phyloP scores from a whole-genome alignment of 2,113 vertebrate species.

The Lethenteron camtschaticum region DNA sequence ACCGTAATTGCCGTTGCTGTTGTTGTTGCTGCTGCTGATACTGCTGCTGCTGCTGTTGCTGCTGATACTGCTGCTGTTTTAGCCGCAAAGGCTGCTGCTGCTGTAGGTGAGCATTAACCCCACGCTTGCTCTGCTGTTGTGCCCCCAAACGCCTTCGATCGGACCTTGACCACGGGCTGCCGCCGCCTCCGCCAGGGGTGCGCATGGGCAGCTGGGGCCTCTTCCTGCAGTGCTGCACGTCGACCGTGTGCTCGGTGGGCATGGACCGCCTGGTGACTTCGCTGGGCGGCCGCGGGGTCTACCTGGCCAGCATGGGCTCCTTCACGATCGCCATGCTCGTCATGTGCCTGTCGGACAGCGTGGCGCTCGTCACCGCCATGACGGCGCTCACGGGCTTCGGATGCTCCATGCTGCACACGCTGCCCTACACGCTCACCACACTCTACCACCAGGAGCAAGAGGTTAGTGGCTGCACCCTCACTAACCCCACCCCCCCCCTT shows the following conservation, averaged over 20 bases:
- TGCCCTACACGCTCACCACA: slow-evolving; percentile 47
- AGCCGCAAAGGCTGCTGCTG: too few species aligned
- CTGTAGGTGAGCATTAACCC: too few species aligned
- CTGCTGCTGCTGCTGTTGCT: too few species aligned
- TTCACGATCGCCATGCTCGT: slow-evolving; percentile 30
- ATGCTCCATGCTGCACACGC: slow-evolving; percentile 46
- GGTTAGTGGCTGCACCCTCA: slow-evolving; percentile 17
- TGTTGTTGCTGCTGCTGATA: too few species aligned
- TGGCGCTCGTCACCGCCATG: slow-evolving; percentile 32
- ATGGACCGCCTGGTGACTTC: slow-evolving; percentile 44
- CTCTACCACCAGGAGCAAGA: slow-evolving; percentile 50
- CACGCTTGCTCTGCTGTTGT: too few species aligned
- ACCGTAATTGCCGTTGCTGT: too few species aligned
- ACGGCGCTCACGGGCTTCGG: slow-evolving; percentile 43
- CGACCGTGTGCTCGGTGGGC: slow-evolving; percentile 38
- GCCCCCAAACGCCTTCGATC: too few species aligned
- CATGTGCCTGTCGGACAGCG: slow-evolving; percentile 37
- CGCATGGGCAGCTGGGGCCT: slow-evolving; percentile 57
- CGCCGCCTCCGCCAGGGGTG: slow-evolving; percentile 25
- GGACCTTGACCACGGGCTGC: too few species aligned
- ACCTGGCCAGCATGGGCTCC: slow-evolving; percentile 35
- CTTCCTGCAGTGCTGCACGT: slow-evolving; percentile 48
- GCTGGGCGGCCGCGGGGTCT: slow-evolving; percentile 30
- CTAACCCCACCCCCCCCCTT: too few species aligned
- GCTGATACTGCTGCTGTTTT: too few species aligned